Evolutionary conservation across 2,797 vertebrate genomes (phyloP).

Genomic region (Pangasius krempfi): DNA sequence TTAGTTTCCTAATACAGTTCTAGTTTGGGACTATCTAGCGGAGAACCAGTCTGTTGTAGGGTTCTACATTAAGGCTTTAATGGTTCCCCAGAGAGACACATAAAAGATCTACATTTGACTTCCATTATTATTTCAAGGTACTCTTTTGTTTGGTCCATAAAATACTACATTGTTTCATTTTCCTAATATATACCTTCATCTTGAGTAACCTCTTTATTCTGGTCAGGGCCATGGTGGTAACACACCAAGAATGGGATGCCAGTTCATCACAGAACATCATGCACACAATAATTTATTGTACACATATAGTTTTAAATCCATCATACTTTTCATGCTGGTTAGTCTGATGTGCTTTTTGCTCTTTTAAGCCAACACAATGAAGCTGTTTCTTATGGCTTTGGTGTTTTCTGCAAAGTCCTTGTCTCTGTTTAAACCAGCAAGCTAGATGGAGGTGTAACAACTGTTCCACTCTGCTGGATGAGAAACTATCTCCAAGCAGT

Average conservation of each 20-base stretch:
- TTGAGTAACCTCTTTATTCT: neutral
- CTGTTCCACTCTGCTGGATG: slow-evolving; percentile 57
- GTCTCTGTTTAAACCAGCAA: neutral
- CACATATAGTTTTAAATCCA: neutral
- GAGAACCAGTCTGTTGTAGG: neutral
- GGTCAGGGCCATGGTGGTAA: neutral
- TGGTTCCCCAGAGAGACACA: neutral
- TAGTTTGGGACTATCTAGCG: neutral
- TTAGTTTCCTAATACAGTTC: neutral
- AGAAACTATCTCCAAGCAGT: slow-evolving; percentile 58
- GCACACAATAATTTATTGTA: neutral
- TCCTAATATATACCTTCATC: neutral
- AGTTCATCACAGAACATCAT: neutral
- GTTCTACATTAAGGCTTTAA: neutral
- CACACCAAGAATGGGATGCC: neutral
- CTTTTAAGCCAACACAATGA: neutral
- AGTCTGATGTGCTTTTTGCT: neutral
- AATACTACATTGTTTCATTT: neutral
- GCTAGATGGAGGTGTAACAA: neutral
- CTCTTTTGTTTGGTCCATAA: neutral
- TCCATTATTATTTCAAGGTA: neutral
- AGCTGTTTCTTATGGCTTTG: neutral
- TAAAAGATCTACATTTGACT: neutral
- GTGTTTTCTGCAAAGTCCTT: neutral
- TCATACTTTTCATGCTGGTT: neutral